phyloP scores from a whole-genome alignment of 2,113 vertebrate genomes.

The Syngnathus scovelli region DNA sequence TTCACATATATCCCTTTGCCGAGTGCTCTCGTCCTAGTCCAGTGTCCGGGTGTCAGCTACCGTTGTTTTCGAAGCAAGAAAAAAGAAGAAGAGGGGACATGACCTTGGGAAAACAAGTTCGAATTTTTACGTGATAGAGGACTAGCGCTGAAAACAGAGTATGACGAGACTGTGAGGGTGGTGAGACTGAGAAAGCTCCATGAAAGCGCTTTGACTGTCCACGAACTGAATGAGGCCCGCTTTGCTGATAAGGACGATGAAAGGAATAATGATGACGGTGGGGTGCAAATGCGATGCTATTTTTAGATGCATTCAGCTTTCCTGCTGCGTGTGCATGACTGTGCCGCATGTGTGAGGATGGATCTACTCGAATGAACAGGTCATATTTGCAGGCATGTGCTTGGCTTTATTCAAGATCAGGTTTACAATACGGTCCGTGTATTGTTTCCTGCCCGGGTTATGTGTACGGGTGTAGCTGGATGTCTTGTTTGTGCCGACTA shows the following conservation, averaged over 20 bases:
- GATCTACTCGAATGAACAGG: slow-evolving; percentile 11
- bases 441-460: slow-evolving; percentile 13
- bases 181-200: slow-evolving; percentile 38
- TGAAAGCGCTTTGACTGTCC: slow-evolving; percentile 52
- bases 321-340: slow-evolving; percentile 22
- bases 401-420: slow-evolving; percentile 20
- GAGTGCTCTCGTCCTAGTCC: slow-evolving; percentile 7
- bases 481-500: slow-evolving; percentile 56
- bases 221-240: slow-evolving; percentile 45
- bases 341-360: slow-evolving; percentile 6
- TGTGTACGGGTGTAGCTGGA: slow-evolving; percentile 49
- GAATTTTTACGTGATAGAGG: slow-evolving; percentile 22
- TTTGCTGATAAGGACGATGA: slow-evolving; percentile 54
- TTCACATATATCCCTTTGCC: background rate
- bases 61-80: slow-evolving; percentile 6
- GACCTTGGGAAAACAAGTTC: slow-evolving; percentile 1
- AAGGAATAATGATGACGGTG: slow-evolving; percentile 55
- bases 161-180: slow-evolving; percentile 19
- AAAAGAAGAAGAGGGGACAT: background rate
- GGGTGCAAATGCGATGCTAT: slow-evolving; percentile 48
- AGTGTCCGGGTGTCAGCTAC: slow-evolving; percentile 16
- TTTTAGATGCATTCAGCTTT: slow-evolving; percentile 50
- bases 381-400: slow-evolving; percentile 28
- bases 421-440: slow-evolving; percentile 15
- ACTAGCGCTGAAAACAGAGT: slow-evolving; percentile 29